phyloP scores from a whole-genome alignment of 2,797 vertebrate genomes.

The Halcyon leucocephala region DNA sequence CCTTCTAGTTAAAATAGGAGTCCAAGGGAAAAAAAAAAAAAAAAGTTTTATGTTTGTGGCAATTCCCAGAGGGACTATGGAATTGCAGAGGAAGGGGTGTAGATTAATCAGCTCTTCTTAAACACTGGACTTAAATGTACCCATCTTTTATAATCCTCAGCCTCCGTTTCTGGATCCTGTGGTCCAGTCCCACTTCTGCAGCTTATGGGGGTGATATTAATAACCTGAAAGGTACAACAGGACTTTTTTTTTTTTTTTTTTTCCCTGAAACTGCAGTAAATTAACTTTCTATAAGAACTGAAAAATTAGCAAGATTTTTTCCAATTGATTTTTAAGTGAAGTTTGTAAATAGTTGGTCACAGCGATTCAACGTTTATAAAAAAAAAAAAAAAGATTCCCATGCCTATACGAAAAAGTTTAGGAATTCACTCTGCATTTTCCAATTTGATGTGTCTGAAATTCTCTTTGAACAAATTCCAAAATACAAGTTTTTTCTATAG shows the following conservation, averaged over 20 bases:
- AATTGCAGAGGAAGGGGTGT: constrained; percentile 41
- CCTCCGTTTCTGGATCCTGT: not conserved
- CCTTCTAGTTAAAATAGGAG: constrained; percentile 49
- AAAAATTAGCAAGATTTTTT: not conserved
- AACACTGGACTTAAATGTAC: constrained; percentile 43
- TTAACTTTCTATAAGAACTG: constrained; percentile 12
- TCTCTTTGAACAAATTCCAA: constrained; percentile 90
- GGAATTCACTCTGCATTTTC: constrained; percentile 85
- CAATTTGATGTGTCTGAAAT: constrained; percentile 90
- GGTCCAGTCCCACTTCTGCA: constrained; percentile 11
- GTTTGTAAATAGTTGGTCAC: constrained; percentile 42
- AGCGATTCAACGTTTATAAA: not conserved
- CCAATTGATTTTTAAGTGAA: constrained; percentile 18
- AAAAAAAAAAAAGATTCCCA: constrained; percentile 81
- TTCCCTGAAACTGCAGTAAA: not conserved
- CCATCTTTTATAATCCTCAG: constrained; percentile 21
- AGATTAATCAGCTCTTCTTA: constrained; percentile 62
- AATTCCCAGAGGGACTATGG: constrained; percentile 44
- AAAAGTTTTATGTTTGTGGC: constrained; percentile 68
- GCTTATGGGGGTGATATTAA: not conserved
- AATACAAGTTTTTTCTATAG: constrained; percentile 85
- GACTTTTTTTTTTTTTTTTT: constrained; percentile 1
- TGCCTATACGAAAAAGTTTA: constrained; percentile 87
- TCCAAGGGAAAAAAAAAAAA: not conserved
- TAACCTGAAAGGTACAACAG: not conserved